A percentile compares a stretch with the other conserved stretches of the same genome.
Evolutionary conservation across 1,140 invertebrate species (phyloP).

Genomic region (Linepithema humile): DNA sequence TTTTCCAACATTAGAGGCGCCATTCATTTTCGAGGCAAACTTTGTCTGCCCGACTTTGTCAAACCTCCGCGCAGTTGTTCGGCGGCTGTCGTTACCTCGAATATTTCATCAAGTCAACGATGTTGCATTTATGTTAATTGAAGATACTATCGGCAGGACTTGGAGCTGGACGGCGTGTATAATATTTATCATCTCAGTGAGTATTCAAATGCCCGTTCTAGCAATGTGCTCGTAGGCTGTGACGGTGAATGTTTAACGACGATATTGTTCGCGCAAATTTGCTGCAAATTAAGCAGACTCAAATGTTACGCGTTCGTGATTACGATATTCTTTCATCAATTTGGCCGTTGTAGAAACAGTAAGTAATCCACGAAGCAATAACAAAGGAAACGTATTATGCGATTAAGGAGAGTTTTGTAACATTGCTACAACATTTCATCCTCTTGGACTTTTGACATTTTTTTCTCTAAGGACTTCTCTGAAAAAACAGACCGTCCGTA

Average conservation of each 20-base stretch:
- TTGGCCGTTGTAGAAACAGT: background rate
- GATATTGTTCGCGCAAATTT: conserved; percentile 2
- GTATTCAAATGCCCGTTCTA: conserved; percentile 26
- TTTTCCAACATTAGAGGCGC: conserved; percentile 56
- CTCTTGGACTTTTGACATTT: background rate
- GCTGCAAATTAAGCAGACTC: background rate
- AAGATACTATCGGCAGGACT: conserved; percentile 33
- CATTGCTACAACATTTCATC: conserved; percentile 4
- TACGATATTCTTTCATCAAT: background rate
- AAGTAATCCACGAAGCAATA: background rate
- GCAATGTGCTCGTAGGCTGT: background rate
- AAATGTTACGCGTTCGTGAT: background rate
- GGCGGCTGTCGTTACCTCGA: conserved; percentile 29
- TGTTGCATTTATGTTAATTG: conserved; percentile 66
- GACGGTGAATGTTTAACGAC: background rate
- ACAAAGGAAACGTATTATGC: background rate
- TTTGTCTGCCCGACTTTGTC: conserved; percentile 9
- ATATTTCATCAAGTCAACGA: conserved; percentile 69
- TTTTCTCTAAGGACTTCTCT: background rate
- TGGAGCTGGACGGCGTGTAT: background rate
- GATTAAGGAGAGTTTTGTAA: background rate
- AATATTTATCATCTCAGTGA: conserved; percentile 26
- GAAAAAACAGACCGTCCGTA: conserved; percentile 33
- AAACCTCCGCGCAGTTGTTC: conserved; percentile 5
- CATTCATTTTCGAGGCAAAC: conserved; percentile 56